A percentile compares a stretch with the other conserved stretches of the same genome.
These are phyloP conservation scores for Eulimnadia texana DNA, from an alignment of 1,140 invertebrate genomes.

Conservation along the genomic window DNA sequence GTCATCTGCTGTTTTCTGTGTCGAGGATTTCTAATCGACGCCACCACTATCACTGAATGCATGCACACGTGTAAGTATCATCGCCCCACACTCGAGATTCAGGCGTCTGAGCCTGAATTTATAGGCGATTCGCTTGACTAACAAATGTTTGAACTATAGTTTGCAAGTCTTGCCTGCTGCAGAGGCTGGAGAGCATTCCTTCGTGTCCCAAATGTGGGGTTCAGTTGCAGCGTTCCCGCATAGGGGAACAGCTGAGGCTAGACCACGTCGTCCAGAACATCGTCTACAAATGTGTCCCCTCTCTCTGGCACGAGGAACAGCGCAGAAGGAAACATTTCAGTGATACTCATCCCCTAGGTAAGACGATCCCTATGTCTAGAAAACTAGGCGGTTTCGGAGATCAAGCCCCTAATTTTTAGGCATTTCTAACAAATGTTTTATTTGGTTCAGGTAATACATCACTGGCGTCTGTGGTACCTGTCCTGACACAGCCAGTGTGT, in stretches of 20 bases:
- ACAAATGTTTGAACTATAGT: neutral
- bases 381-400: neutral
- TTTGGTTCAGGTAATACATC: neutral
- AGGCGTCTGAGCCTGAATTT: neutral
- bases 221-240: slow-evolving; percentile 11
- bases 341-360: slow-evolving; percentile 13
- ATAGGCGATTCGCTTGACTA: neutral
- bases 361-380: neutral
- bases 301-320: slow-evolving; percentile 14
- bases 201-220: slow-evolving; percentile 13
- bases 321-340: slow-evolving; percentile 8
- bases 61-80: slow-evolving; percentile 75
- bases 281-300: slow-evolving; percentile 12
- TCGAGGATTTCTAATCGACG: slow-evolving; percentile 38
- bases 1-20: neutral
- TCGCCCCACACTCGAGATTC: neutral
- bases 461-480: slow-evolving; percentile 4
- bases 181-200: slow-evolving; percentile 10
- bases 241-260: slow-evolving; percentile 10
- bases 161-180: slow-evolving; percentile 12
- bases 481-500: neutral
- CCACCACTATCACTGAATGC: slow-evolving; percentile 88
- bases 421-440: neutral
- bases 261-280: slow-evolving; percentile 7
- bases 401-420: neutral